Evolutionary conservation across 2,113 vertebrate species (phyloP).

Genomic region (Halichoeres trimaculatus): DNA sequence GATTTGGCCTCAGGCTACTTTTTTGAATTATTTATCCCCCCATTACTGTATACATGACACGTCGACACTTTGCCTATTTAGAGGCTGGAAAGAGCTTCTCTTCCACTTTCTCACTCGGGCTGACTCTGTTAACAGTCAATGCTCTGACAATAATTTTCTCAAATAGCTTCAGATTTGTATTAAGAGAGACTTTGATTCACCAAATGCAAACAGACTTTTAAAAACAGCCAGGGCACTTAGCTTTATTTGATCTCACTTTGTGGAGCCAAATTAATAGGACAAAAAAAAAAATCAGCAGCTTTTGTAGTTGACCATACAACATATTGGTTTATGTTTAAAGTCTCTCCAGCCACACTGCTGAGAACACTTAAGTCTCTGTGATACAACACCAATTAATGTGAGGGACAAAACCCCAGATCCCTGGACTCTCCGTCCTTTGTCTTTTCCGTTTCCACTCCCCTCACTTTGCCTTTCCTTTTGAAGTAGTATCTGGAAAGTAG

Average conservation of each 20-base stretch:
- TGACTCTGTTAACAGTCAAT: conserved; percentile 24
- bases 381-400: conserved; percentile 38
- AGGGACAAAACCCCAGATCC: conserved; percentile 49
- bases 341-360: conserved; percentile 12
- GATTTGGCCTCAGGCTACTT: conserved; percentile 67
- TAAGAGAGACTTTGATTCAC: neutral
- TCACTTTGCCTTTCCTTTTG: conserved; percentile 52
- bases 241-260: neutral
- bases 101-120: conserved; percentile 24
- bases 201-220: neutral
- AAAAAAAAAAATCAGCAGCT: conserved; percentile 36
- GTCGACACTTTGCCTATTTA: conserved; percentile 59
- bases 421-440: conserved; percentile 9
- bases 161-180: neutral
- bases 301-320: neutral
- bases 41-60: conserved; percentile 73
- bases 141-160: conserved; percentile 8
- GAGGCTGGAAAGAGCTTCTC: conserved; percentile 32
- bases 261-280: neutral
- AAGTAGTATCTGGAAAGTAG: conserved; percentile 51
- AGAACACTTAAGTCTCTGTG: conserved; percentile 22
- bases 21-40: conserved; percentile 74
- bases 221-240: neutral
- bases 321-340: conserved; percentile 26
- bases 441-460: neutral